A percentile compares a stretch with the other conserved stretches of the same genome.
Conservation (phyloP, 2,888 invertebrate species). For the Hipparchia semele region DNA sequence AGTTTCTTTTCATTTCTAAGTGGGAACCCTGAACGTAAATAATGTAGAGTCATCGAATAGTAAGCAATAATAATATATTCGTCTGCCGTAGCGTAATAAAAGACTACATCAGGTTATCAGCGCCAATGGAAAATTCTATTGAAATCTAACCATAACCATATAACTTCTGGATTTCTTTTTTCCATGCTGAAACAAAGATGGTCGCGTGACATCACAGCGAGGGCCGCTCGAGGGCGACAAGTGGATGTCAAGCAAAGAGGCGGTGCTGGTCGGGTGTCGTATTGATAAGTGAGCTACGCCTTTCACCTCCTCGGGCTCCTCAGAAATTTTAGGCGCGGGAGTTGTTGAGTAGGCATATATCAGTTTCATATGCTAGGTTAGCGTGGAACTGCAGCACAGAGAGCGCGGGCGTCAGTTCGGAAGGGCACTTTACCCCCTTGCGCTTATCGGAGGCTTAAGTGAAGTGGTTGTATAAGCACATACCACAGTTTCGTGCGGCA, state of each 20-base stretch:
- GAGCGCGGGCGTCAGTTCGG: conserved; percentile 86
- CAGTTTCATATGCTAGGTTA: conserved; percentile 92
- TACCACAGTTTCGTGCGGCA: conserved; percentile 94
- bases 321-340: conserved; percentile 43
- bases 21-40: conserved; percentile 11
- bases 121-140: conserved; percentile 2
- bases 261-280: too few species aligned
- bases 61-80: conserved; percentile 33
- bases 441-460: conserved; percentile 77
- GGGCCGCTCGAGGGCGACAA: too few species aligned
- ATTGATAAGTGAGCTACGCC: too few species aligned
- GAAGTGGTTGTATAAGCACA: conserved; percentile 50
- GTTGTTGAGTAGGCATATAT: conserved; percentile 74
- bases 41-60: neutral
- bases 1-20: neutral
- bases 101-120: conserved; percentile 22
- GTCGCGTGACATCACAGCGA: too few species aligned
- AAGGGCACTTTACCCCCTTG: conserved; percentile 79
- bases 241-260: conserved; percentile 52
- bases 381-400: conserved; percentile 94
- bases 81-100: conserved; percentile 13
- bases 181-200: too few species aligned
- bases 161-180: too few species aligned
- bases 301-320: conserved; percentile 84
- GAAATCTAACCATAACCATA: neutral